Percentiles rank a stretch among this genome's conserved stretches.
Evolutionary conservation across 64 coral and sea anemone species (phyloP).

Genomic region (Astreopora myriophthalma): DNA sequence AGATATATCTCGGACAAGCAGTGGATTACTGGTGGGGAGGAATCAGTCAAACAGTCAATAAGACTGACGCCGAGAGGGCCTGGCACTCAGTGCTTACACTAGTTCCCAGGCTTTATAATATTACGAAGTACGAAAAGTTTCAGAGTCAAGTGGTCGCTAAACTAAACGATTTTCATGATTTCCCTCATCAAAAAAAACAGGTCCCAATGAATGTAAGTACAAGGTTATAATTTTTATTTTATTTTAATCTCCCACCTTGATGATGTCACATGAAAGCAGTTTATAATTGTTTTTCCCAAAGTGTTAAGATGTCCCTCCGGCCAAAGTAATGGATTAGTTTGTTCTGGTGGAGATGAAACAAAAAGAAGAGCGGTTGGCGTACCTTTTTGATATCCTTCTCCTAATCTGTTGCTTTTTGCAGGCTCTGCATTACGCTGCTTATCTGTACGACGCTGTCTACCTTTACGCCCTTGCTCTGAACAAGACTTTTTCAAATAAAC

Average conservation of each 20-base stretch:
- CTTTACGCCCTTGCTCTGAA: conserved; percentile 57
- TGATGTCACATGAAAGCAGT: too few relatives aligned
- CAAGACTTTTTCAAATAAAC: conserved; percentile 26
- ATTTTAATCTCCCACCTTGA: too few relatives aligned
- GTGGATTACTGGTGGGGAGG: conserved; percentile 63
- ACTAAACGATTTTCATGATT: not conserved
- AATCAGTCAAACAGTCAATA: not conserved
- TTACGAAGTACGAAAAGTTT: conserved; percentile 33
- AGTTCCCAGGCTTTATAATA: conserved; percentile 52
- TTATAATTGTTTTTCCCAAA: too few relatives aligned
- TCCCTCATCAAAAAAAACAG: not conserved
- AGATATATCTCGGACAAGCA: not conserved
- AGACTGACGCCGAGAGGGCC: conserved; percentile 11
- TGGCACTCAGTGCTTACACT: conserved; percentile 79
- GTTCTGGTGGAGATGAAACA: too few relatives aligned
- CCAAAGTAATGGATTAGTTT: too few relatives aligned
- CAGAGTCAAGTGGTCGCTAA: not conserved
- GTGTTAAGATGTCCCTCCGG: too few relatives aligned
- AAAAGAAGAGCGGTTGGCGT: too few relatives aligned
- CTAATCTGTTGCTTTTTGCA: not conserved
- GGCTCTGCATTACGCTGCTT: conserved; percentile 30
- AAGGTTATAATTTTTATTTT: not conserved
- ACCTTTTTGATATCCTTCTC: too few relatives aligned
- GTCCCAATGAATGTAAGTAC: not conserved
- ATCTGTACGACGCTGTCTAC: conserved; percentile 54